Evolutionary conservation across 2,888 invertebrate genomes (phyloP).

Genomic region (Baronia brevicornis): DNA sequence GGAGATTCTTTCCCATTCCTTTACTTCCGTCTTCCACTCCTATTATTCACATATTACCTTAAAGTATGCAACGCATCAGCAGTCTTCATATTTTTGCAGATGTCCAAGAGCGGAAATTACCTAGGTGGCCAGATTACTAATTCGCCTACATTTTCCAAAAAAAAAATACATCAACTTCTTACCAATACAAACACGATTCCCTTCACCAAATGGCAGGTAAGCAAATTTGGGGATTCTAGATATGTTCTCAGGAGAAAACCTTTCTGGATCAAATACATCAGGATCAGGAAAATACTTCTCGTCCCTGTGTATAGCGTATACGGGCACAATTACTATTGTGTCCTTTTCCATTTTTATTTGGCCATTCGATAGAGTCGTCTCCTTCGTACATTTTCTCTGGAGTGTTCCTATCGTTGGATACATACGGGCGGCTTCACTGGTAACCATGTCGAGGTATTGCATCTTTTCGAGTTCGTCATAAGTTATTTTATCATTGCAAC

Average conservation of each 20-base stretch:
- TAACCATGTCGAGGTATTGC: conserved; percentile 38
- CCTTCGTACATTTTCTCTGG: conserved; percentile 30
- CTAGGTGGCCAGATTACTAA: too few relatives aligned
- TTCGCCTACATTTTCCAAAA: too few relatives aligned
- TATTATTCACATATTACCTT: too few relatives aligned
- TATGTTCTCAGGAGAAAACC: conserved; percentile 34
- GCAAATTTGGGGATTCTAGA: conserved; percentile 24
- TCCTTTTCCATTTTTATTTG: conserved; percentile 41
- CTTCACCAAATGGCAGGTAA: conserved; percentile 55
- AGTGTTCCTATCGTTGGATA: conserved; percentile 40
- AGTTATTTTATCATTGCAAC: conserved; percentile 28
- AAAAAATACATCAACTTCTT: too few relatives aligned
- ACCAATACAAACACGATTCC: conserved; percentile 60
- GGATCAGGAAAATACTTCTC: conserved; percentile 53
- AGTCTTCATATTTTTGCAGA: too few relatives aligned
- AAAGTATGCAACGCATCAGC: too few relatives aligned
- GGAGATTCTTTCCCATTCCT: too few relatives aligned
- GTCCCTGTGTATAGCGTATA: conserved; percentile 49
- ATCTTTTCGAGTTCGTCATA: conserved; percentile 34
- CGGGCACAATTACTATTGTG: conserved; percentile 33
- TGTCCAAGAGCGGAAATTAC: too few relatives aligned
- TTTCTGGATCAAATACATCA: conserved; percentile 51
- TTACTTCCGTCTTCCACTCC: too few relatives aligned
- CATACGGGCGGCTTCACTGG: conserved; percentile 35
- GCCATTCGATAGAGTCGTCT: conserved; percentile 40